Evolutionary conservation across 35 echinoderm and acorn worm species (phyloP), one percentile per base, ranked within the genome.

Genomic region (Apostichopus parvimensis): DNA sequence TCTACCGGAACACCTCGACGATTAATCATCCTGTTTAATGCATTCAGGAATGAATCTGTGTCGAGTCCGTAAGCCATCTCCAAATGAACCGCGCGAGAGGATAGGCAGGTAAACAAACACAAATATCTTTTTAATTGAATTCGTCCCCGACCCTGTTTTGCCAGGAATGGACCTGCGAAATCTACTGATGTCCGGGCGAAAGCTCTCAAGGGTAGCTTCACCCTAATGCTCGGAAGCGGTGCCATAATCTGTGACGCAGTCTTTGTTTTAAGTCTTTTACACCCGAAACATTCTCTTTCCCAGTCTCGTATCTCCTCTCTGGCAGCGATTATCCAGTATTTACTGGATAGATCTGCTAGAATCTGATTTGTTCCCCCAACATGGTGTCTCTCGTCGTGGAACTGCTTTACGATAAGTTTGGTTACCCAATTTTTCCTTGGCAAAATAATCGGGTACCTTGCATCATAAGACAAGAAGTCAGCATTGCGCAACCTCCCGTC

Each of bases 281-380:
- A 92, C 61, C 4, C 59, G 56, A 11, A 24, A 45, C 91, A 85
- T 77, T 73, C 61, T 6, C 25, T 70, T 93, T 93, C 81, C 80
- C 92, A 93, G 4, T 73, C 61, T 77, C 92, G 21, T 9, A 93
- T 87, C 60, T 20, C 81, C 57, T 87, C 81, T 22, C 91, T 56
- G 17, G 6, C 79, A 25, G 17, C 57, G 0, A 92, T 68, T 14
- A 92, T 22, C 91, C 91, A 92, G 80, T 62, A 92, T 71, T 54
- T 25, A 17, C 7, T 61, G 3, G 91, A 92, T 6, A 92, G 5
- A 24, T 26, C 55, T 14, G 82, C 79, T 12, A 93, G 62, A 5
- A 54, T 83, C 20, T 62, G 79, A 54, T 92, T 92, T 23, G 78
- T 62, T 26, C 78, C 79, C 9, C 12, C 78, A 15, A 72, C 71